Percentiles rank a stretch among this genome's conserved stretches.
phyloP scores from a whole-genome alignment of 2,113 vertebrate species.

The Brienomyrus longianalis region DNA sequence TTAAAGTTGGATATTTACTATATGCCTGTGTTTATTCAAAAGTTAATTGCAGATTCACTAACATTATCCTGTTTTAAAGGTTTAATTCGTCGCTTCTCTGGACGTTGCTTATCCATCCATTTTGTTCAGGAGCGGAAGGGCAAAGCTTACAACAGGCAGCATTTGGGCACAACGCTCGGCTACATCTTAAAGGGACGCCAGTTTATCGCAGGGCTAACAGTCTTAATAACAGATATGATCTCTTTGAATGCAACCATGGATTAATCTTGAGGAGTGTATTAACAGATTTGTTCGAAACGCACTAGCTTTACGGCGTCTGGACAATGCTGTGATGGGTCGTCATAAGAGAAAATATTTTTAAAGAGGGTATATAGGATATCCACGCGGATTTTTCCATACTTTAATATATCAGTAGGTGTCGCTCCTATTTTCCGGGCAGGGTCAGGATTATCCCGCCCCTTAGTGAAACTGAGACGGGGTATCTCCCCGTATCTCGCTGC shows the following conservation, averaged over 20 bases:
- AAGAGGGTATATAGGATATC: neutral
- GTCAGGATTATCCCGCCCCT: neutral
- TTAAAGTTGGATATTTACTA: too few relatives aligned
- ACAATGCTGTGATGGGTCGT: neutral
- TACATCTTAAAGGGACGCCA: neutral
- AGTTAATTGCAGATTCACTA: too few relatives aligned
- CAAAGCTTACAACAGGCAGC: neutral
- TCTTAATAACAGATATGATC: neutral
- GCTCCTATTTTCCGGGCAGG: neutral
- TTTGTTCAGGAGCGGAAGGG: neutral
- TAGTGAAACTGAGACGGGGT: neutral
- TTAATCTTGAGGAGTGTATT: neutral
- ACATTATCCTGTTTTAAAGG: neutral
- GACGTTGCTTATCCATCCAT: neutral
- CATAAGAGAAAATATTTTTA: neutral
- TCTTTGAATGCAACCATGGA: neutral
- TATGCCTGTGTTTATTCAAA: too few relatives aligned
- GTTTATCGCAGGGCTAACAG: neutral
- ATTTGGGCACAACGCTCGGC: neutral
- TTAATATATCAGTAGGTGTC: constrained; percentile 3
- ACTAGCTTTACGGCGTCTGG: neutral
- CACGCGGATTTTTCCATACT: neutral
- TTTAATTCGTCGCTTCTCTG: neutral
- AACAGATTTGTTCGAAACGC: neutral
- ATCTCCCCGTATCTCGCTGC: neutral